These are phyloP conservation scores for Centropristis striata DNA, from an alignment of 2,113 vertebrate genomes.

Conservation along the genomic window DNA sequence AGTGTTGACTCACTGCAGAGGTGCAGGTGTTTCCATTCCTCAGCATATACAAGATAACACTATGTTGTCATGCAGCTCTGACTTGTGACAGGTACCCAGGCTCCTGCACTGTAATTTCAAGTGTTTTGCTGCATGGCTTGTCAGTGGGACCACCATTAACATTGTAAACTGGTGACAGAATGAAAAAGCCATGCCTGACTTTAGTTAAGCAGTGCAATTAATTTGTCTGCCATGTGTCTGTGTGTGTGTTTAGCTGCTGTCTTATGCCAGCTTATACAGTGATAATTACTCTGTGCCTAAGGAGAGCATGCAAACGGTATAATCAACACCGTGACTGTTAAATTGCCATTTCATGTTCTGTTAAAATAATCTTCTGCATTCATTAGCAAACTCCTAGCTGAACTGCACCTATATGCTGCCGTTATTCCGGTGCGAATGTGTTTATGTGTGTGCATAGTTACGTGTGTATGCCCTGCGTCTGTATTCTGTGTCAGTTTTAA, in stretches of 20 bases:
- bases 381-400: not conserved
- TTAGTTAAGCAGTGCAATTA: slow-evolving; percentile 67
- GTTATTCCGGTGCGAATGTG: slow-evolving; percentile 1
- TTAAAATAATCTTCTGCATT: slow-evolving; percentile 7
- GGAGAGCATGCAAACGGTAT: slow-evolving; percentile 10
- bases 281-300: slow-evolving; percentile 59
- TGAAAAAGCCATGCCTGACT: slow-evolving; percentile 48
- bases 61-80: slow-evolving; percentile 19
- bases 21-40: not conserved
- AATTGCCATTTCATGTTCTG: slow-evolving; percentile 25
- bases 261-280: slow-evolving; percentile 19
- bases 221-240: slow-evolving; percentile 47
- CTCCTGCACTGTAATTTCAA: slow-evolving; percentile 63
- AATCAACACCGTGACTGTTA: slow-evolving; percentile 30
- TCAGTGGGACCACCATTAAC: slow-evolving; percentile 65
- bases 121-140: slow-evolving; percentile 16
- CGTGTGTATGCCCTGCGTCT: slow-evolving; percentile 11
- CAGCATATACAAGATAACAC: slow-evolving; percentile 32
- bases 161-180: slow-evolving; percentile 35
- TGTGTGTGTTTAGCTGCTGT: slow-evolving; percentile 50
- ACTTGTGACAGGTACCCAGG: slow-evolving; percentile 51
- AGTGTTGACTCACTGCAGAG: not conserved
- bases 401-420: not conserved
- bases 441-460: not conserved
- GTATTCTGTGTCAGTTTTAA: slow-evolving; percentile 77